Base-by-base conservation (phyloP, 1,140 invertebrate species). In the Sycophaga agraensis region DNA sequence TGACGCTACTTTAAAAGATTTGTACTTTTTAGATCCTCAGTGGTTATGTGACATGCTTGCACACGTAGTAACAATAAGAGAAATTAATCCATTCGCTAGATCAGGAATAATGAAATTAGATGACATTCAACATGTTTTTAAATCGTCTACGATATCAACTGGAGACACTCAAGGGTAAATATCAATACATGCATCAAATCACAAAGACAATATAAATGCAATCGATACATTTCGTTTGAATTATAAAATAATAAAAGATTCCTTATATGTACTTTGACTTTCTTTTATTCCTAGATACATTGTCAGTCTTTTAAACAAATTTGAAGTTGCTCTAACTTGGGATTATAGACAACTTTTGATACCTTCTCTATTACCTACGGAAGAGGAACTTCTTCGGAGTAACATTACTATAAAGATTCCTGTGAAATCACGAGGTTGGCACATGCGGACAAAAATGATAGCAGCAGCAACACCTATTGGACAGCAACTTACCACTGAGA, bases 11-110 rank as follows among this genome's bases (percentile, higher is more conserved):
- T 81, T 99, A 0, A 93, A 94, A 72, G 96, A 99, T 82, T 83
- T 97, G 22, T 94, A 94, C 73, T 98, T 98, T 76, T 80, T 99
- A 14, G 93, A 98, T 80, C 96, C 97, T 0, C 97, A 99, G 73
- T 99, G 97, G 97, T 84, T 99, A 4, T 99, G 96, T 82, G 96
- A 99, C 77, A 94, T 98, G 87, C 77, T 99, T 12, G 95, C 96
- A 0, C 93, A 96, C 78, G 94, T 98, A 0, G 93, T 99, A 8
- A 97, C 96, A 0, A 94, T 98, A 21, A 78, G 93, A 8, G 95
- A 98, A 79, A 96, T 98, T 39, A 98, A 98, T 83, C 94, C 94
- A 0, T 97, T 98, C 77, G 94, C 93, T 2, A 85, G 89, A 64
- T 93, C 89, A 55, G 95, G 94, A 40, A 88, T 98, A 26, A 98